Percentiles rank a stretch among this genome's conserved stretches.
Conservation (phyloP, 2,113 vertebrate species). For the Erpornis zantholeuca region DNA sequence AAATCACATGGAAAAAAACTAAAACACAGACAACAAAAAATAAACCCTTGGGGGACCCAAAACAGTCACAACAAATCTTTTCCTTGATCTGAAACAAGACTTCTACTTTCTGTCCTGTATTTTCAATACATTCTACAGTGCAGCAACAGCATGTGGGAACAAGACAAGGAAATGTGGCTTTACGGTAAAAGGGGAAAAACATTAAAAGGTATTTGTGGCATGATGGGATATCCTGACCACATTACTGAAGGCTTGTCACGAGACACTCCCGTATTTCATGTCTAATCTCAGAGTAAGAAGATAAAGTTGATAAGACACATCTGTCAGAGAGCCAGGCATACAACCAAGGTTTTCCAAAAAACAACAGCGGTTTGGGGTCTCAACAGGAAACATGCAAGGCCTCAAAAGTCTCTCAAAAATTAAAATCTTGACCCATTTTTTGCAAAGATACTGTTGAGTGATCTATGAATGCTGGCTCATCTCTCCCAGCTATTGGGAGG, state of each 20-base stretch:
- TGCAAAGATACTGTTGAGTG: background rate
- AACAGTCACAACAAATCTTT: rapidly evolving
- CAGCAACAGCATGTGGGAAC: background rate
- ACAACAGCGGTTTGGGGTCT: background rate
- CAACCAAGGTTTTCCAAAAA: background rate
- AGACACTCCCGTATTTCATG: background rate
- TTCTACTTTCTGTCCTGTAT: background rate
- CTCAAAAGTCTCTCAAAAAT: background rate
- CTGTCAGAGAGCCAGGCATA: background rate
- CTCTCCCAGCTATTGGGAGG: background rate
- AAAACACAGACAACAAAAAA: background rate
- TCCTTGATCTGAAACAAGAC: background rate
- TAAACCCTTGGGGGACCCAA: background rate
- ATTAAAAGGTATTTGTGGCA: background rate
- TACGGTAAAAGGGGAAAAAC: background rate
- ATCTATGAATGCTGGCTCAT: background rate
- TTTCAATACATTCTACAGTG: background rate
- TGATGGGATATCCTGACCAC: background rate
- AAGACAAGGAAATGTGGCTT: background rate
- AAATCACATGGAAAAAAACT: background rate
- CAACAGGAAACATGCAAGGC: background rate
- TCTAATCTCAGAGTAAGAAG: background rate
- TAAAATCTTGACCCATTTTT: background rate
- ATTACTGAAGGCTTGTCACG: background rate
- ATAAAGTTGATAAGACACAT: background rate